Conservation (phyloP, 2,113 vertebrate species). For the Stegostoma tigrinum region DNA sequence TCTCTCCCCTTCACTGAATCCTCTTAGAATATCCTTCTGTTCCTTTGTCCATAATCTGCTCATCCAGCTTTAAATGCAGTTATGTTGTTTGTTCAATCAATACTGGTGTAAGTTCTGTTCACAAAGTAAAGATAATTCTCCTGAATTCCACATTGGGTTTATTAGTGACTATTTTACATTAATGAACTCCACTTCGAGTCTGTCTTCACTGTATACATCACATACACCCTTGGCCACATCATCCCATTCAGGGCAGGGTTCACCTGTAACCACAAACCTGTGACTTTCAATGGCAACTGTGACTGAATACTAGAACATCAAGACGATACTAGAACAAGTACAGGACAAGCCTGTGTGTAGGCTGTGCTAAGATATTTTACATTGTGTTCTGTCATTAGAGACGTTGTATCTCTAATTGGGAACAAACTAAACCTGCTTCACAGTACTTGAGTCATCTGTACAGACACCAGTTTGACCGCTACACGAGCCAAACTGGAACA, state of each 20-base stretch:
- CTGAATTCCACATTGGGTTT: background rate
- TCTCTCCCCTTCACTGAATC: background rate
- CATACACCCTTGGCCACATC: background rate
- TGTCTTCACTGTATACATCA: background rate
- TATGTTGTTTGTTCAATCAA: background rate
- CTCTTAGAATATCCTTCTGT: background rate
- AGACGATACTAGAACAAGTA: background rate
- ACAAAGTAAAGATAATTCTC: background rate
- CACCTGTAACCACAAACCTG: background rate
- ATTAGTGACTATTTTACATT: background rate
- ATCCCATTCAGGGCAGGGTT: background rate
- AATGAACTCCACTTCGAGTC: background rate
- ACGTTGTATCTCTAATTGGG: background rate
- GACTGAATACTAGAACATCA: background rate
- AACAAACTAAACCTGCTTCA: background rate
- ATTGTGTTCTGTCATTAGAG: background rate
- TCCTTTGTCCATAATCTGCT: background rate
- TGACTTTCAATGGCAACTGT: background rate
- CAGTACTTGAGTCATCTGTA: too few relatives aligned
- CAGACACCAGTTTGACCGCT: background rate
- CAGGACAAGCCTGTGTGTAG: background rate
- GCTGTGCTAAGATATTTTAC: background rate
- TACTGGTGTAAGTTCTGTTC: background rate
- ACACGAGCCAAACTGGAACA: background rate
- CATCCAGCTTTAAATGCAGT: background rate